Percentiles rank a stretch among this genome's conserved stretches.
Evolutionary conservation across 2,888 invertebrate species (phyloP).

Genomic region (Abrostola tripartita): DNA sequence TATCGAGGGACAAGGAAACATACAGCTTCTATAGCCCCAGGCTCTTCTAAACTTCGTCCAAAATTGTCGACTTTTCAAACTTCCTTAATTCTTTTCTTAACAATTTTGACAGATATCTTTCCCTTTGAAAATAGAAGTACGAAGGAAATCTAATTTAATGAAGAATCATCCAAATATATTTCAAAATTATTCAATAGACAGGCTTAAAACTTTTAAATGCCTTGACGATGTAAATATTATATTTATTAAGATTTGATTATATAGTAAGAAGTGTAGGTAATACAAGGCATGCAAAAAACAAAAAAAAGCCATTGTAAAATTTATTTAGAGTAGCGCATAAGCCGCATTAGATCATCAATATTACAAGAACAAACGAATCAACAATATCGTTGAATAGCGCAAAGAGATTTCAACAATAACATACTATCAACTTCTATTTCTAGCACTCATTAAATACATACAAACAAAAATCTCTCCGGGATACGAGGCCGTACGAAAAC

Average conservation of each 20-base stretch:
- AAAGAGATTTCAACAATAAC: not conserved
- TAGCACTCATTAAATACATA: constrained; percentile 27
- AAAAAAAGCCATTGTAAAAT: too few relatives aligned
- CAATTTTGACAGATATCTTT: constrained; percentile 65
- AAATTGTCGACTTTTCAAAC: constrained; percentile 59
- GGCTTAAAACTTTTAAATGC: constrained; percentile 29
- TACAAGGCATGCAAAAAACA: too few relatives aligned
- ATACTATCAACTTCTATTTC: not conserved
- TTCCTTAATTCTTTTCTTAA: constrained; percentile 55
- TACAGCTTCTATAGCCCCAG: constrained; percentile 38
- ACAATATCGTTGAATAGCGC: too few relatives aligned
- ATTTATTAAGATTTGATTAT: too few relatives aligned
- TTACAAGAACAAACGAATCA: too few relatives aligned
- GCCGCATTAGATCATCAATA: too few relatives aligned
- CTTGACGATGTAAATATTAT: too few relatives aligned
- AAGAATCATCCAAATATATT: constrained; percentile 35
- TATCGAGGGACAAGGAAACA: constrained; percentile 37
- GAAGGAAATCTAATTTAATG: constrained; percentile 64
- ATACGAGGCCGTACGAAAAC: constrained; percentile 50
- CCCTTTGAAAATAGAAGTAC: constrained; percentile 59
- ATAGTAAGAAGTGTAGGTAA: too few relatives aligned
- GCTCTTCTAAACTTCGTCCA: constrained; percentile 50
- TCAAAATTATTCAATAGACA: constrained; percentile 36
- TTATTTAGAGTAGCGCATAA: too few relatives aligned
- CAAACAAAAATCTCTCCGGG: constrained; percentile 43